Base-by-base conservation (phyloP, 2,797 vertebrate species). In the Notoglanidium macrostoma region DNA sequence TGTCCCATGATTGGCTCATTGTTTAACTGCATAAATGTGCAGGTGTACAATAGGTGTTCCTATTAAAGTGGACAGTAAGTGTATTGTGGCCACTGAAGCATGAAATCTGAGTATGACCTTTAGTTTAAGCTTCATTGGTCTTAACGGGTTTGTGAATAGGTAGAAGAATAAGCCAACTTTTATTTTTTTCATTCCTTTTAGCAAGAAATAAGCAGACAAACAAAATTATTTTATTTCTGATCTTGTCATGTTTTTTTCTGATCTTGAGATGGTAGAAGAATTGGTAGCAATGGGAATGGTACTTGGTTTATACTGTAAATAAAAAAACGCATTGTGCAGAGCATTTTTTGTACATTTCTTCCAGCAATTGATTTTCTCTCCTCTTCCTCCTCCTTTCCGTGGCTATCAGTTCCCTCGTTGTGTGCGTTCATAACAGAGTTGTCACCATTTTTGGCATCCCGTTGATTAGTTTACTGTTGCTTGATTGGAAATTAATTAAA, bases 391-490 rank as follows among this genome's bases (percentile, higher is more conserved):
- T 61, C 29, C 54, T 61, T 1, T 87, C 55, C 15, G 49, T 76
- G 14, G 70, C 57, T 72, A 51, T 78, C 51, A 12, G 57, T 76
- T 90, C 78, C 61, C 65, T 81, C 23, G 80, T 88, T 90, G 90
- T 87, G 83, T 79, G 84, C 85, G 63, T 40, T 88, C 80, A 87
- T 94, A 93, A 91, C 94, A 94, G 91, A 93, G 93, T 93, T 94
- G 95, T 96, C 95, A 95, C 95, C 95, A 94, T 95, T 96, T 96
- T 94, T 95, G 93, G 94, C 94, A 94, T 94, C 92, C 92, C 32
- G 94, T 95, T 97, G 97, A 98, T 98, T 97, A 97, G 97, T 98
- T 98, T 97, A 97, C 93, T 91, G 95, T 96, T 88, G 72, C 89
- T 81, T 94, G 95, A 96, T 96, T 95, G 94, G 95, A 96, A 96